phyloP scores from a whole-genome alignment of 2,888 invertebrate species.

The Lydus trimaculatus region DNA sequence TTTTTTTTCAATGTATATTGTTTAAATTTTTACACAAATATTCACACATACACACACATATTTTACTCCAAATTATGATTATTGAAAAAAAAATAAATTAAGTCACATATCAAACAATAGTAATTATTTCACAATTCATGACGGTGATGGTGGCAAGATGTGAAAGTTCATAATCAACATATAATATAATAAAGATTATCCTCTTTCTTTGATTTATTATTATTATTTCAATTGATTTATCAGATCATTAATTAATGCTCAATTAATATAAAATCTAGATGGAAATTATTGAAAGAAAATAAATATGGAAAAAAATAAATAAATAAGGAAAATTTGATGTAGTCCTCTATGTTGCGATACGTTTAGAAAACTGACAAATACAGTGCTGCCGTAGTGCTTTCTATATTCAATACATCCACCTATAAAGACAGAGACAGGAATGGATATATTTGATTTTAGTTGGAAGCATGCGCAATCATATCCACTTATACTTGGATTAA shows the following conservation, averaged over 20 bases:
- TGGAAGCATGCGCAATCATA: background rate
- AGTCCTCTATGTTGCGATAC: background rate
- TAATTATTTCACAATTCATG: constrained; percentile 1
- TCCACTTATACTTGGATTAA: background rate
- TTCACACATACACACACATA: background rate
- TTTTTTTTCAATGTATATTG: background rate
- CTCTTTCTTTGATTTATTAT: too few relatives aligned
- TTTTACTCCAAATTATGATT: background rate
- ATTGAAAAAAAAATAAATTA: background rate
- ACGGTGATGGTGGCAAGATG: constrained; percentile 9
- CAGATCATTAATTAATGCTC: too few relatives aligned
- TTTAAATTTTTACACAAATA: background rate
- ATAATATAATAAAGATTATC: too few relatives aligned
- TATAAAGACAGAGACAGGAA: background rate
- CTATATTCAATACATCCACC: constrained; percentile 3
- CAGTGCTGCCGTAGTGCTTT: constrained; percentile 5
- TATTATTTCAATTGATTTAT: too few relatives aligned
- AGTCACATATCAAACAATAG: background rate
- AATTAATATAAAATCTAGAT: too few relatives aligned
- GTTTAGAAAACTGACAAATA: constrained; percentile 5
- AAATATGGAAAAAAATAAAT: background rate
- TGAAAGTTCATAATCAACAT: background rate
- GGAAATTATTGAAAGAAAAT: background rate
- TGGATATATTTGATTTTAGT: background rate
- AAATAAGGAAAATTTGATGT: constrained; percentile 4